These are phyloP conservation scores for Synergus gifuensis DNA, from an alignment of 2,888 invertebrate genomes.

Conservation along the genomic window DNA sequence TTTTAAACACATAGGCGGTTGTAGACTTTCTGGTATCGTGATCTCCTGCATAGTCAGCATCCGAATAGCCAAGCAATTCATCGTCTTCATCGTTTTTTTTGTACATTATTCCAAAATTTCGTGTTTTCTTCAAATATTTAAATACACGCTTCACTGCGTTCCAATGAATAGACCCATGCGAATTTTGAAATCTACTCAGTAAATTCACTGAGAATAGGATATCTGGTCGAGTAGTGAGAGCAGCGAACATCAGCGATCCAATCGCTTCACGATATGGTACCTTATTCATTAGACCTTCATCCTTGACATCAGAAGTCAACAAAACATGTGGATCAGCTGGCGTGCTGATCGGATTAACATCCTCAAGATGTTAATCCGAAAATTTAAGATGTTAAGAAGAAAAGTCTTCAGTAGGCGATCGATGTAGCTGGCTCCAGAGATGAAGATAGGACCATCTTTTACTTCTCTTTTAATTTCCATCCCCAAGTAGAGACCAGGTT, in stretches of 20 bases:
- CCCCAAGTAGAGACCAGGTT: background rate
- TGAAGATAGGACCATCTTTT: no score
- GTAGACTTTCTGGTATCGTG: constrained; percentile 49
- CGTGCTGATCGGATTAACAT: constrained; percentile 10
- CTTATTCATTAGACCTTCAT: background rate
- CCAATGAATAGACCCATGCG: constrained; percentile 46
- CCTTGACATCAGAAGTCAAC: background rate
- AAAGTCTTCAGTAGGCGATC: constrained; percentile 29
- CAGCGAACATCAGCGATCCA: background rate
- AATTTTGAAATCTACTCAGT: constrained; percentile 49
- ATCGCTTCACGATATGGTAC: constrained; percentile 50
- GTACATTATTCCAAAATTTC: constrained; percentile 48
- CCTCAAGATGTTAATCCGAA: no score
- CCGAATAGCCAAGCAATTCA: constrained; percentile 48
- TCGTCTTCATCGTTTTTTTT: background rate
- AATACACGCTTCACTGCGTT: constrained; percentile 53
- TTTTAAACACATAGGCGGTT: constrained; percentile 50
- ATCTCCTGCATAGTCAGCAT: constrained; percentile 53
- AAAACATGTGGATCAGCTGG: constrained; percentile 46
- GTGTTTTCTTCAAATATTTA: constrained; percentile 52
- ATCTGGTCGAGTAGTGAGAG: constrained; percentile 50
- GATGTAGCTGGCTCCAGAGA: no score
- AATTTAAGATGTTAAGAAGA: no score
- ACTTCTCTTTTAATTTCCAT: constrained; percentile 16
- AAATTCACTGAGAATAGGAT: constrained; percentile 52